Base-by-base conservation (phyloP, 2,113 vertebrate genomes). In the Phocoena sinus region DNA sequence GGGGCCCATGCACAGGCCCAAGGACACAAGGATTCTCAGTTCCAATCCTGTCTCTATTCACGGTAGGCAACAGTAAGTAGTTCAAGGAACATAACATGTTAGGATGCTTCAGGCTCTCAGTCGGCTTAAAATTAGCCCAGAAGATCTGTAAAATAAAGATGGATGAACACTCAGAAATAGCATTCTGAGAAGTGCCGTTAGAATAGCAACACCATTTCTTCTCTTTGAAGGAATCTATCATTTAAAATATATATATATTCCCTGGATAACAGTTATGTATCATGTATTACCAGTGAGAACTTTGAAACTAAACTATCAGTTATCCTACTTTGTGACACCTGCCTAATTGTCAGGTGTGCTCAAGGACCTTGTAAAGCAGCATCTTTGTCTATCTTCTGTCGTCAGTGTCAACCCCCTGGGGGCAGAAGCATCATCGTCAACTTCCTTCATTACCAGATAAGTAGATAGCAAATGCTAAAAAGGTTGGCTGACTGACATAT, bases 301-400 rank as follows among this genome's bases (percentile, higher is more conserved):
- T 95, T 8, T 89, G 85, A 88, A 95, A 56, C 6, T 25, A 41
- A 86, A 67, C 14, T 41, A 71, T 92, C 74, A 87, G 67, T 89
- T 44, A 33, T 81, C 88, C 17, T 79, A 58, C 79, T 97, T 91
- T 70, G 36, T 20, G 50, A 53, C 36, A 65, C 73, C 56, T 86
- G 86, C 53, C n/a, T 31, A 36, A 80, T 41, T 92, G 77, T 96
- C 81, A 82, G 41, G 71, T 91, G 50, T 44, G 7, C 33, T 73
- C 38, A 58, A 1, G 21, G 76, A 31, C 38, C 41, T 81, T 68
- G 31, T 44, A 67, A 71, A 70, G 56, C 26, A 5, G 26, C 17
- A 10, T 65, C 60, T 85, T 65, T 85, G 92, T 86, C 81, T 50
- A 88, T 62, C 23, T 94, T 91, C 91, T 83, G 82, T 95, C 44